These are phyloP conservation scores for Drosophila subsilvestris DNA, from an alignment of 2,888 invertebrate species.

Conservation along the genomic window DNA sequence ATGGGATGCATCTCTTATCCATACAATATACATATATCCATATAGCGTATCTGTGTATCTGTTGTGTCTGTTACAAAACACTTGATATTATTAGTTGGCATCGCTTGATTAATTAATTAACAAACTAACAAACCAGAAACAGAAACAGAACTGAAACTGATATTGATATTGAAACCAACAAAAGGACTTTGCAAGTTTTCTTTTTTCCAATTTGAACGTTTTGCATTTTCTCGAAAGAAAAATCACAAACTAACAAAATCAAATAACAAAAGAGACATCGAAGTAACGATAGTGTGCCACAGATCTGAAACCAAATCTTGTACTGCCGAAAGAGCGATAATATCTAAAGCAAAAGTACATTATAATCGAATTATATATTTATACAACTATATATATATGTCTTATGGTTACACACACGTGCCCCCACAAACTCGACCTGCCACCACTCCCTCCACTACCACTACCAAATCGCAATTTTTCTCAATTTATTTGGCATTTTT, in stretches of 20 bases:
- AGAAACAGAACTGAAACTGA: slow-evolving; percentile 1
- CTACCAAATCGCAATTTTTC: slow-evolving; percentile 1
- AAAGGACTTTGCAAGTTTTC: slow-evolving; percentile 49
- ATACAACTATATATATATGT: slow-evolving; percentile 75
- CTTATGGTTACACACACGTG: slow-evolving; percentile 84
- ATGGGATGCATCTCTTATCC: slow-evolving; percentile 20
- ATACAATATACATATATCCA: neutral
- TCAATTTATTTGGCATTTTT: slow-evolving; percentile 36
- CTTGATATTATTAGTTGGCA: slow-evolving; percentile 74
- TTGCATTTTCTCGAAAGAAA: slow-evolving; percentile 68
- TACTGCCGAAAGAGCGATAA: slow-evolving; percentile 32
- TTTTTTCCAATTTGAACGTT: slow-evolving; percentile 57
- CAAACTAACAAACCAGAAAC: slow-evolving; percentile 28
- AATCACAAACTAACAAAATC: slow-evolving; percentile 21
- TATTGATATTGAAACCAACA: slow-evolving; percentile 7
- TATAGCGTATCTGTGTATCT: slow-evolving; percentile 44
- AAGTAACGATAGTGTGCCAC: slow-evolving; percentile 49
- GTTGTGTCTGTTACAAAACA: slow-evolving; percentile 53
- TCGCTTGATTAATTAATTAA: slow-evolving; percentile 75
- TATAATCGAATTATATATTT: slow-evolving; percentile 46
- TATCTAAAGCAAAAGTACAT: slow-evolving; percentile 43
- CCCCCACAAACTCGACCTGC: slow-evolving; percentile 47
- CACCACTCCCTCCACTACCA: slow-evolving; percentile 7
- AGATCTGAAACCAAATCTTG: slow-evolving; percentile 32
- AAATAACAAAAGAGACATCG: slow-evolving; percentile 14